Evolutionary conservation across 2,113 vertebrate species (phyloP).

Genomic region (Rhinolophus ferrumequinum): DNA sequence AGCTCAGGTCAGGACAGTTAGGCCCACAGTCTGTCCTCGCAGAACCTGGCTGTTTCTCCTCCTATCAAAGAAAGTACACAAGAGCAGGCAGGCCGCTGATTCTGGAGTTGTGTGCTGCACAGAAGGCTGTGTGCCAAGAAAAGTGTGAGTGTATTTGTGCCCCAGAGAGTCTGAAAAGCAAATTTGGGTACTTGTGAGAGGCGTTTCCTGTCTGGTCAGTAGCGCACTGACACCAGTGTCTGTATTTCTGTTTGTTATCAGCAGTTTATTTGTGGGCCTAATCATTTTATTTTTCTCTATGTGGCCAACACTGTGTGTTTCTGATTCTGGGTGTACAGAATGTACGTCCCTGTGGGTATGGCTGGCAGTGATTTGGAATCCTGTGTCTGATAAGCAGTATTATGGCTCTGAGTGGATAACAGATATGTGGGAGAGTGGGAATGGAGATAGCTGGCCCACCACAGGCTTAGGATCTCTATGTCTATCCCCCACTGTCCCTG

Average conservation of each 20-base stretch:
- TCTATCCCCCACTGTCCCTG: neutral
- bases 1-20: neutral
- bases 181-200: neutral
- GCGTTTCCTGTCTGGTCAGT: neutral
- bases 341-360: neutral
- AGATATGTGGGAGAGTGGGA: neutral
- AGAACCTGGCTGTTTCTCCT: neutral
- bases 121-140: neutral
- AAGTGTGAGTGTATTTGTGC: neutral
- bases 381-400: neutral
- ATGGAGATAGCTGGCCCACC: neutral
- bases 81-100: neutral
- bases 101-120: neutral
- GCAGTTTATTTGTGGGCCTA: neutral
- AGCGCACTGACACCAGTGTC: rapidly evolving
- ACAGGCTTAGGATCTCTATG: neutral
- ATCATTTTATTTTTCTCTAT: neutral
- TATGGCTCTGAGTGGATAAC: neutral
- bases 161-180: neutral
- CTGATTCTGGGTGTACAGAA: neutral
- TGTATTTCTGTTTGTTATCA: neutral
- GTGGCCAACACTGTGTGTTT: neutral
- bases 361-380: neutral
- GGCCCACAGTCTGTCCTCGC: neutral
- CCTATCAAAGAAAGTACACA: rapidly evolving